These are phyloP conservation scores for Microplitis demolitor DNA, from an alignment of 1,140 invertebrate species.

Conservation along the genomic window DNA sequence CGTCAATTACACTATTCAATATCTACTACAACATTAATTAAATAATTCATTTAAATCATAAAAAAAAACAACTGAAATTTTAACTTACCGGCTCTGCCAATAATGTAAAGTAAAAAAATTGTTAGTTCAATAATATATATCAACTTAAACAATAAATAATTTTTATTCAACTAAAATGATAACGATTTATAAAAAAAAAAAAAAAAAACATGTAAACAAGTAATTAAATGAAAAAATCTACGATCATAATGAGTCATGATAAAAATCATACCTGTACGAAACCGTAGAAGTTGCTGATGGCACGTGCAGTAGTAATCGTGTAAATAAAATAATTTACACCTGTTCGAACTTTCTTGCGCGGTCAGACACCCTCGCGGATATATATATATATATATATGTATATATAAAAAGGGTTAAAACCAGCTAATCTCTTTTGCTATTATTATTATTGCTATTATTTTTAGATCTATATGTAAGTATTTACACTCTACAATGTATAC, in stretches of 20 bases:
- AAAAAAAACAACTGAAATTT: no score
- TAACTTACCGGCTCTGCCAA: no score
- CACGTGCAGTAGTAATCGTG: not conserved
- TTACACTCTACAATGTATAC: slow-evolving; percentile 7
- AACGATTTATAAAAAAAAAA: not conserved
- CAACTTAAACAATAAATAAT: no score
- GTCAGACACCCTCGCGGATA: not conserved
- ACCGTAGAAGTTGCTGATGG: not conserved
- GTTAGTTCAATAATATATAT: no score
- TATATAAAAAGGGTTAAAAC: not conserved
- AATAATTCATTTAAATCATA: no score
- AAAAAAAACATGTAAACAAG: not conserved
- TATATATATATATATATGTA: no score
- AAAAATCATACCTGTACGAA: slow-evolving; percentile 2
- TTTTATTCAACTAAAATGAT: no score
- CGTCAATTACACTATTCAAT: not conserved
- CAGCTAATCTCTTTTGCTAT: slow-evolving; percentile 4
- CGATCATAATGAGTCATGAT: not conserved
- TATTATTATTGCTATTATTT: no score
- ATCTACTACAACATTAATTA: not conserved
- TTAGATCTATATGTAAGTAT: not conserved
- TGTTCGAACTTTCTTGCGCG: not conserved
- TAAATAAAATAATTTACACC: slow-evolving; percentile 10
- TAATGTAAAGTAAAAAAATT: no score
- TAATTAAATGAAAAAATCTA: not conserved